These are phyloP conservation scores for Virgularia gustaviana DNA, from an alignment of 92 coral and sea anemone genomes.

Conservation along the genomic window DNA sequence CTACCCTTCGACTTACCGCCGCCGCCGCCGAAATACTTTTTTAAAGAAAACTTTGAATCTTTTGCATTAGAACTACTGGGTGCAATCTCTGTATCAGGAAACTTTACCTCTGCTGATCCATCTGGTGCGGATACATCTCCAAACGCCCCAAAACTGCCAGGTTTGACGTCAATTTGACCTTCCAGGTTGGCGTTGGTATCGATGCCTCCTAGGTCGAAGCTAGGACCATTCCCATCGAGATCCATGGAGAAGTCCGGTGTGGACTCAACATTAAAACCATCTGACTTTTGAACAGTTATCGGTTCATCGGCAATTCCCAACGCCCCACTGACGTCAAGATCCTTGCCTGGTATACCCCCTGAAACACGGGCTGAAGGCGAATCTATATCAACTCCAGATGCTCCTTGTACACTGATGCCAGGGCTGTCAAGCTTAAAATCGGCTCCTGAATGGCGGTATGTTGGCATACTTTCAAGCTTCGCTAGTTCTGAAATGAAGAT, in stretches of 20 bases:
- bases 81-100: constrained; percentile 19
- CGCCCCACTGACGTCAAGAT: not conserved
- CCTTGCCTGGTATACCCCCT: not conserved
- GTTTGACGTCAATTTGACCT: constrained; percentile 7
- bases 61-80: constrained; percentile 31
- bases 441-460: constrained; percentile 5
- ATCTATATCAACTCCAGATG: not conserved
- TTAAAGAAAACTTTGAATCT: constrained; percentile 35
- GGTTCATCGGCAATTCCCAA: not conserved
- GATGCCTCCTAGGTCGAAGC: constrained; percentile 1
- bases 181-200: not conserved
- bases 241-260: constrained; percentile 19
- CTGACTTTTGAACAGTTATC: constrained; percentile 2
- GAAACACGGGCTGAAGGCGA: constrained; percentile 10
- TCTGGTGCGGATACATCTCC: constrained; percentile 16
- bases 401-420: not conserved
- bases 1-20: constrained; percentile 28
- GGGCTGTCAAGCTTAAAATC: constrained; percentile 7
- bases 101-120: constrained; percentile 32
- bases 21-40: constrained; percentile 35
- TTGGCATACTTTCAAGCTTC: constrained; percentile 7
- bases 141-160: not conserved
- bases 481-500: constrained; percentile 18
- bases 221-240: not conserved
- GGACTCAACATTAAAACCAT: constrained; percentile 26